Conservation (phyloP, 1,140 invertebrate species). For the Saxidomus purpurata region DNA sequence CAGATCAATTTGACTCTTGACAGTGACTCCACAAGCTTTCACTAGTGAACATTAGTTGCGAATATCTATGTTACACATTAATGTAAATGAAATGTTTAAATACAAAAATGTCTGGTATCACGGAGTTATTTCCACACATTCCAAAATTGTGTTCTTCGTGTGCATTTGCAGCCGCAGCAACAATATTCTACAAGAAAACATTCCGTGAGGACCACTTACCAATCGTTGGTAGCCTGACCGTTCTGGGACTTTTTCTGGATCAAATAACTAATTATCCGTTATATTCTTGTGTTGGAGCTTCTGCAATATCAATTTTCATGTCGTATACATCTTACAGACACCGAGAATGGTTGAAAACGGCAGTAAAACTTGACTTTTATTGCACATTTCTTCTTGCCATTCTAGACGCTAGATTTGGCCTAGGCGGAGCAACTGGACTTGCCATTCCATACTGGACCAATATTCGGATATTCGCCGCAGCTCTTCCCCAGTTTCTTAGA, state of each 20-base stretch:
- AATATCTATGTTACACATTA: too few relatives aligned
- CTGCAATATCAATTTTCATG: not conserved
- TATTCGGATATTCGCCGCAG: conserved; percentile 32
- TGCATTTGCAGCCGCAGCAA: conserved; percentile 18
- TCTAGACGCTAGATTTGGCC: conserved; percentile 36
- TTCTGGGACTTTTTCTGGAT: conserved; percentile 17
- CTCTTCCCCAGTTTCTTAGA: conserved; percentile 66
- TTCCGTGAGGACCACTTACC: conserved; percentile 11
- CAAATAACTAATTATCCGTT: not conserved
- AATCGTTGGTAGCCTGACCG: not conserved
- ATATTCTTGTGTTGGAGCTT: not conserved
- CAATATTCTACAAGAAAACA: conserved; percentile 45
- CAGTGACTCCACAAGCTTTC: too few relatives aligned
- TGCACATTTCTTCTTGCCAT: not conserved
- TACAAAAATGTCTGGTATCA: not conserved
- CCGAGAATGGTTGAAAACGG: conserved; percentile 26
- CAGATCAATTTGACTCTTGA: too few relatives aligned
- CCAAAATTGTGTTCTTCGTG: not conserved
- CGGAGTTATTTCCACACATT: not conserved
- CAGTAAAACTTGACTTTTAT: conserved; percentile 43
- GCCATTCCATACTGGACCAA: not conserved
- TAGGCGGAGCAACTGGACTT: not conserved
- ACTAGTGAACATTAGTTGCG: too few relatives aligned
- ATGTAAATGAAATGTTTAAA: too few relatives aligned
- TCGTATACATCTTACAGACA: not conserved